Evolutionary conservation across 1,140 invertebrate genomes (phyloP), one percentile per base, ranked within the genome.

Genomic region (Palaemon carinicauda): DNA sequence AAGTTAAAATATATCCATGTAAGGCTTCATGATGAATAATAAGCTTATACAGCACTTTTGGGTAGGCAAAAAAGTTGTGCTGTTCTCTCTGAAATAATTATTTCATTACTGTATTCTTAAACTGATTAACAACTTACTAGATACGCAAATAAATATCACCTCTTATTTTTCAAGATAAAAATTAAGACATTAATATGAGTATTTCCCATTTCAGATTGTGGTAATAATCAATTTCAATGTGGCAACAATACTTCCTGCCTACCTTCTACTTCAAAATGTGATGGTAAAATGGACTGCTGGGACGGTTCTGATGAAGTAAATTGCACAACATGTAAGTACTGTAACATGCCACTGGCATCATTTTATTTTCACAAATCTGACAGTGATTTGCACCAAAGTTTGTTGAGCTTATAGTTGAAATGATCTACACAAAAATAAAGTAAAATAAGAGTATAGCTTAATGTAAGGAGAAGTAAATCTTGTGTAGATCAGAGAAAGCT

Each of bases 271-370:
- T 94, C 94, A 90, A 94, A 94, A 93, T 98, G 96, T 90, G 94
- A 98, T 90, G 94, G 94, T 71, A 92, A 92, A 3, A 94, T 95
- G 0, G 93, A 98, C 90, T 98, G 97, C 91, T 89, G 91, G 17
- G 96, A 98, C 91, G 94, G 93, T 7, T 96, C 95, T 88, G 97
- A 98, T 90, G 97, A 98, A 92, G 91, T 91, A 0, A 92, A 92
- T 69, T 97, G 96, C 90, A 93, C 94, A 54, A 91, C 92, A 90
- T 93, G 95, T 95, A 92, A 92, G 91, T 85, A n/a, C n/a, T n/a
- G n/a, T n/a, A 14, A 56, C 52, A 77, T 21, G 9, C 17, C 29
- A n/a, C 41, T 31, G 27, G 5, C 17, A 19, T 27, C 24, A 14
- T 83, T 56, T 15, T 60, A 60, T 56, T 53, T 53, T 10, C 21